phyloP scores from a whole-genome alignment of 2,888 invertebrate species.

The Drosophila koepferae region DNA sequence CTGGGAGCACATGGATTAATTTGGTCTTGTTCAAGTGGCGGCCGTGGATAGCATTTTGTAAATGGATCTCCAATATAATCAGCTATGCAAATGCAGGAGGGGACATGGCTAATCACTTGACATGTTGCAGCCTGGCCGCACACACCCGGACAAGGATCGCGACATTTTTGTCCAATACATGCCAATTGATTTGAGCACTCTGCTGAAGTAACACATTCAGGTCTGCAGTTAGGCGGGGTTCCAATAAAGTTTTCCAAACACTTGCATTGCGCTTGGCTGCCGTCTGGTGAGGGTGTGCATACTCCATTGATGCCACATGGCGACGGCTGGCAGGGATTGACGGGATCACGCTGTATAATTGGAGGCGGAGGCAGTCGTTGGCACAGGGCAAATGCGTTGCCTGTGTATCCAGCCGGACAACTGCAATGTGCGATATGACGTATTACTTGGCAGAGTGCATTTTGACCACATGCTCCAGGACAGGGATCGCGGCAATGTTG shows the following conservation, averaged over 20 bases:
- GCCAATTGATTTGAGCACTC: slow-evolving; percentile 91
- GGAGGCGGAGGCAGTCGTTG: slow-evolving; percentile 81
- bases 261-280: slow-evolving; percentile 86
- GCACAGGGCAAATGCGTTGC: slow-evolving; percentile 91
- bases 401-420: slow-evolving; percentile 88
- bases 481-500: slow-evolving; percentile 91
- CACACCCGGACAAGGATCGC: slow-evolving; percentile 91
- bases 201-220: slow-evolving; percentile 90
- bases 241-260: slow-evolving; percentile 90
- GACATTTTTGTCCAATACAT: slow-evolving; percentile 91
- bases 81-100: slow-evolving; percentile 88
- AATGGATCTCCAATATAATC: slow-evolving; percentile 88
- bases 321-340: slow-evolving; percentile 87
- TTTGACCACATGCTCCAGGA: slow-evolving; percentile 90
- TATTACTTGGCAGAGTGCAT: slow-evolving; percentile 89
- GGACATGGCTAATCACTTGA: slow-evolving; percentile 90
- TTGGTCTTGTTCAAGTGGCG: slow-evolving; percentile 73
- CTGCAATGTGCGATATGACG: slow-evolving; percentile 90
- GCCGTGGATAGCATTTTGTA: slow-evolving; percentile 86
- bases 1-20: slow-evolving; percentile 88
- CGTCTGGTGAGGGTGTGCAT: slow-evolving; percentile 86
- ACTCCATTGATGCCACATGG: slow-evolving; percentile 88
- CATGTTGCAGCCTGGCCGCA: slow-evolving; percentile 91
- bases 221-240: slow-evolving; percentile 91
- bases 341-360: slow-evolving; percentile 77